Evolutionary conservation across 1,140 invertebrate genomes (phyloP).

Genomic region (Atta colombica): DNA sequence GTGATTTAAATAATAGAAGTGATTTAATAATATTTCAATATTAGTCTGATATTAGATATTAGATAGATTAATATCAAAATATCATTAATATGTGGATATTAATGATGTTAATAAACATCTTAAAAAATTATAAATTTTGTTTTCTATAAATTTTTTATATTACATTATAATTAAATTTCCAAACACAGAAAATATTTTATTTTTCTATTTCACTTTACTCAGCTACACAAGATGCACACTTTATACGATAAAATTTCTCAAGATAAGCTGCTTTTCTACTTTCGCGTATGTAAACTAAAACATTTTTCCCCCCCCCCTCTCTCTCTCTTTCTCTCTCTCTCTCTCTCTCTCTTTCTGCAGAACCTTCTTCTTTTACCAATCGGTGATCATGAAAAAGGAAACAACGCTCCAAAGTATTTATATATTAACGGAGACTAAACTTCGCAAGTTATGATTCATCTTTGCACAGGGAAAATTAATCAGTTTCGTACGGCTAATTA

Average conservation of each 20-base stretch:
- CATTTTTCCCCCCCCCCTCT: too few species aligned
- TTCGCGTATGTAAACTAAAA: conserved; percentile 11
- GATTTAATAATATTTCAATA: too few species aligned
- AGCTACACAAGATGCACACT: not conserved
- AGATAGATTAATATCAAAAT: too few species aligned
- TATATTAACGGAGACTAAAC: not conserved
- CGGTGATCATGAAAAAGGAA: conserved; percentile 34
- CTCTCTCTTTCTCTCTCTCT: not conserved
- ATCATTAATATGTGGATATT: too few species aligned
- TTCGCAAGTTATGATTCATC: not conserved
- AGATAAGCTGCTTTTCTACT: not conserved
- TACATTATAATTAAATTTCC: not conserved
- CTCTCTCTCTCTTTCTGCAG: not conserved
- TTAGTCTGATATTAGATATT: too few species aligned
- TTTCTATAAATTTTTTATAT: not conserved
- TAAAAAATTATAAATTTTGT: too few species aligned
- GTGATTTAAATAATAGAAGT: too few species aligned
- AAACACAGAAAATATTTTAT: not conserved
- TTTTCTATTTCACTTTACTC: not conserved
- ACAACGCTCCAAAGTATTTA: conserved; percentile 40
- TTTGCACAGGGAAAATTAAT: conserved; percentile 7
- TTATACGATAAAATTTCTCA: not conserved
- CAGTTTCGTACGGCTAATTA: conserved; percentile 54
- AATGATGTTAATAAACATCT: too few species aligned
- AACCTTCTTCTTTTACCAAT: conserved; percentile 13